Percentiles rank a stretch among this genome's conserved stretches.
Conservation (phyloP, 1,140 invertebrate species). For the Hetaerina americana region DNA sequence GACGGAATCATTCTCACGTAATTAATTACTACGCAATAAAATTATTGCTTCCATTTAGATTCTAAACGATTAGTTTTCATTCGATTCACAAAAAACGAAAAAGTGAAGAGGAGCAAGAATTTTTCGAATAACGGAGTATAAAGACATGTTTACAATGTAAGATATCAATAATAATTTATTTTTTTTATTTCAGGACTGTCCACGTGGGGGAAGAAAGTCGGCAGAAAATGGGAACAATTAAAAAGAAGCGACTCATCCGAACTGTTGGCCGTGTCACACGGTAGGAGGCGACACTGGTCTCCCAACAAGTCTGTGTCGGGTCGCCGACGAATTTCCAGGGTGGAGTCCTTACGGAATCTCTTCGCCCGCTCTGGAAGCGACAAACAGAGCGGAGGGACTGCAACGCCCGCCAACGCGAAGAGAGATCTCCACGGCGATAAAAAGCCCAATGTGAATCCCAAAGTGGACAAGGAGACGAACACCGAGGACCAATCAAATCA, state of each 20-base stretch:
- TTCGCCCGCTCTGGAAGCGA: conserved; percentile 23
- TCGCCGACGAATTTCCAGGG: conserved; percentile 36
- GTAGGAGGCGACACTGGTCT: conserved; percentile 32
- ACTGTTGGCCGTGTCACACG: conserved; percentile 30
- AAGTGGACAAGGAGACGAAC: conserved; percentile 11
- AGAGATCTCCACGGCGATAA: conserved; percentile 13
- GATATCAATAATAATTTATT: too few relatives aligned
- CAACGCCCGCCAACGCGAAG: conserved; percentile 14
- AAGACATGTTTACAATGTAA: too few relatives aligned
- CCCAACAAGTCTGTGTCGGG: conserved; percentile 26
- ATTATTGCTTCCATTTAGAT: too few relatives aligned
- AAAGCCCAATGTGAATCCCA: background rate
- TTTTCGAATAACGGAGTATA: too few relatives aligned
- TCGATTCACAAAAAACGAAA: too few relatives aligned
- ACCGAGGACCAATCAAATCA: conserved; percentile 3
- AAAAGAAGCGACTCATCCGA: conserved; percentile 44
- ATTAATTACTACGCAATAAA: too few relatives aligned
- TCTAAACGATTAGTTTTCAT: too few relatives aligned
- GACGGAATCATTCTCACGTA: too few relatives aligned
- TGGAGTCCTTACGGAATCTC: conserved; percentile 41
- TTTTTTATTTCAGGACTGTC: conserved; percentile 34
- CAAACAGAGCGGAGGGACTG: conserved; percentile 7
- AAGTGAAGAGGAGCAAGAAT: too few relatives aligned
- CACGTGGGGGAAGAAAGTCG: conserved; percentile 50
- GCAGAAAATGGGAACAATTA: conserved; percentile 45